Evolutionary conservation across 1,140 invertebrate genomes (phyloP), one percentile per base, ranked within the genome.

Genomic region (Arion vulgaris): DNA sequence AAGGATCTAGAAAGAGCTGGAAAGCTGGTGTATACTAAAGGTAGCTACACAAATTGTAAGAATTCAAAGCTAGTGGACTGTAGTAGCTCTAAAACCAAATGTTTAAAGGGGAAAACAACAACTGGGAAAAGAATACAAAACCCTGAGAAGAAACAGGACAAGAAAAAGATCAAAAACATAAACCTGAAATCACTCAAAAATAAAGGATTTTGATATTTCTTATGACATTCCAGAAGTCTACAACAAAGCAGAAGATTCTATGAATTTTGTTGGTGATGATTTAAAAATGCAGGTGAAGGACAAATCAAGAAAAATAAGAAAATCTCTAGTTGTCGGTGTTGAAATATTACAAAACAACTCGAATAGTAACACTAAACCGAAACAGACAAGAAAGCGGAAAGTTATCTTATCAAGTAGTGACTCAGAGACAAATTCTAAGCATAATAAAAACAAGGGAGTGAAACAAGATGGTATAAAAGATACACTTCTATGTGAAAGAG

Each of bases 11-110:
- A 51, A 51, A 75, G 41, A 72, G 26, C 66, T 39, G 57, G 51
- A 49, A 73, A 82, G 23, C 13, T 69, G 62, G 23, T 53, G 39
- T 39, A 23, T 36, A 62, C 32, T 36, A 80, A 84, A 71, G 79
- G 62, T 80, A 57, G 75, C 38, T 77, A 78, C 38, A 57, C 72
- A 39, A 41, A 81, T 57, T 75, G 76, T 39, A 84, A 68, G 34
- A 66, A 72, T 39, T 80, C 80, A 39, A 84, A 74, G 53, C 39
- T 57, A 32, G 73, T 45, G 23, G 77, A 84, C 23, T 26, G 23
- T 73, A 39, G 53, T 57, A 11, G 9, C 4, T 4, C 53, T 26
- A 73, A 13, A 73, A 57, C 5, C 41, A 39, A 49, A 41, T 26
- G 41, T 41, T 26, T 15, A 19, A 41, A 66, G 11, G 9, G 7